Base-by-base conservation (phyloP, 2,113 vertebrate species). In the Sisor rabdophorus region DNA sequence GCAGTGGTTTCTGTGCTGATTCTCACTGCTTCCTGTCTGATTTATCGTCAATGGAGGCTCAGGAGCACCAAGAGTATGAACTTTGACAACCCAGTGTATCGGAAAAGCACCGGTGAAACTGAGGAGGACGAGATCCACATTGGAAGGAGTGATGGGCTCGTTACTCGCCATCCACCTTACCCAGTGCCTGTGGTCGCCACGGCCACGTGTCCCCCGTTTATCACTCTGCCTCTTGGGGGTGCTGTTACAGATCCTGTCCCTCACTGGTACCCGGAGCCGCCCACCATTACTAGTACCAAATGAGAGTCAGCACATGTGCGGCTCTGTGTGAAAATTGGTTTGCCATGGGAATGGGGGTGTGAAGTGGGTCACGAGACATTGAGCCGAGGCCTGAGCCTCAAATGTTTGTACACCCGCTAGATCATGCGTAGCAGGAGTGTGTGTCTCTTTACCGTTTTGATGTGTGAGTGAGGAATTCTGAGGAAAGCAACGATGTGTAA, bases 51-150 rank as follows among this genome's bases (percentile, higher is more conserved):
- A 89, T 99, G 96, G 95, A 93, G 95, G 80, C 88, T 91, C 89
- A 94, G 97, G 91, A 97, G 95, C 76, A 98, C 96, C 47, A 99
- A 99, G 89, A 98, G 97, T 91, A 99, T 99, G 96, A 99, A 99
- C 87, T 99, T 98, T 69, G 97, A 98, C 89, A 99, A 99, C 82
- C 97, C 97, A 0, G 97, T 98, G 3, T 99, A 99, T 63, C 94
- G 97, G 80, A 99, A 99, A 88, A 99, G 95, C 78, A 98, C 96
- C 0, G 91, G 89, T 47, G 97, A 98, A 81, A 93, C 96, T 2
- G 97, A 98, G 78, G 92, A 93, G 78, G 97, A 98, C 0, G 96
- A 99, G 89, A 97, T 98, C 83, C 96, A 99, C 85, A 98, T 98
- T 78, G 96, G 92, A 1, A 85, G 95, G 78, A 91, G 93, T 9